phyloP scores from a whole-genome alignment of 2,797 vertebrate genomes.

The Leptodactylus fallax region DNA sequence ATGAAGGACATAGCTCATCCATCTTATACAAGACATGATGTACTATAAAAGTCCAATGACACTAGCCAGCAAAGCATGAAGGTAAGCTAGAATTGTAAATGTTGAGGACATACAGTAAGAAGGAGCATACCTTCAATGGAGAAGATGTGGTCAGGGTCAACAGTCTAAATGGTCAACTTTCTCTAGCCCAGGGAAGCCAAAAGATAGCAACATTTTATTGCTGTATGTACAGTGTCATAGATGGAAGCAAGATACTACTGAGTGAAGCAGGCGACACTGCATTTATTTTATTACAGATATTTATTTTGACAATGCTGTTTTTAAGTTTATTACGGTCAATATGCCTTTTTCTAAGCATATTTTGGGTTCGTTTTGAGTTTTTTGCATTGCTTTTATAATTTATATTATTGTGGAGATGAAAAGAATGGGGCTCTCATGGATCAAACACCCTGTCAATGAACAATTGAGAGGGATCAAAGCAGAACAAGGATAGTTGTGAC shows the following conservation, averaged over 20 bases:
- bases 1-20: slow-evolving; percentile 25
- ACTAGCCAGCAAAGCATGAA: background rate
- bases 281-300: slow-evolving; percentile 54
- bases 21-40: slow-evolving; percentile 24
- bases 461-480: slow-evolving; percentile 10
- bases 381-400: slow-evolving; percentile 37
- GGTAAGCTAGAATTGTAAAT: background rate
- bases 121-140: background rate
- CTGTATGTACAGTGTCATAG: slow-evolving; percentile 13
- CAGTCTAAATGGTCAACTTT: background rate
- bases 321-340: slow-evolving; percentile 17
- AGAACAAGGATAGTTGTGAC: background rate
- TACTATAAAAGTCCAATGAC: background rate
- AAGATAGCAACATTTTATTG: slow-evolving; percentile 25
- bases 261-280: slow-evolving; percentile 37
- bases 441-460: slow-evolving; percentile 35
- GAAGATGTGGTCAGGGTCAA: background rate
- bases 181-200: background rate
- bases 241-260: slow-evolving; percentile 39
- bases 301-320: slow-evolving; percentile 40
- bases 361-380: background rate
- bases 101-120: background rate
- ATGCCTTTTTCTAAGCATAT: background rate
- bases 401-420: slow-evolving; percentile 5
- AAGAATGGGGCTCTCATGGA: slow-evolving; percentile 7